Conservation (phyloP, 1,140 invertebrate species). For the Diprion similis region DNA sequence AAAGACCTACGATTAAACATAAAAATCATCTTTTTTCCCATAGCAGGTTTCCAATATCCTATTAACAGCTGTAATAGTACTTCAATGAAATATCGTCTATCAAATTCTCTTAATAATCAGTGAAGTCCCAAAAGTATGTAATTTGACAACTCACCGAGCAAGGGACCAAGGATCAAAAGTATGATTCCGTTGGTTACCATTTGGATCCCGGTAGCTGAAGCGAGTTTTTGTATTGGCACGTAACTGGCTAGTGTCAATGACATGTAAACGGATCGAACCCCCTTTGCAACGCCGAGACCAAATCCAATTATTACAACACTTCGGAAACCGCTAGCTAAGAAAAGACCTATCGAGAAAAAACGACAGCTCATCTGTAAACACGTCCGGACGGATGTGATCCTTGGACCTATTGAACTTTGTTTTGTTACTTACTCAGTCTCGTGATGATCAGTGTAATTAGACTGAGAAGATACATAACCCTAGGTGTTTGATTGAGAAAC, state of each 20-base stretch:
- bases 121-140: conserved; percentile 13
- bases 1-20: conserved; percentile 45
- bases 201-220: conserved; percentile 70
- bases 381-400: neutral
- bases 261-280: conserved; percentile 73
- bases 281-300: conserved; percentile 71
- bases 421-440: conserved; percentile 66
- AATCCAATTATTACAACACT: conserved; percentile 33
- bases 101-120: conserved; percentile 8
- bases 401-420: neutral
- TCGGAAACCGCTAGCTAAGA: conserved; percentile 53
- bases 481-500: conserved; percentile 69
- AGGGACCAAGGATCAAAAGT: conserved; percentile 66
- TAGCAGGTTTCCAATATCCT: too few relatives aligned
- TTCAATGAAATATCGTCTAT: conserved; percentile 21
- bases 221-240: conserved; percentile 67
- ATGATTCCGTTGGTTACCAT: conserved; percentile 69
- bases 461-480: conserved; percentile 72
- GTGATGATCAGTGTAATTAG: conserved; percentile 69
- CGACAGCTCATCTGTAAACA: conserved; percentile 13
- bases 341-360: conserved; percentile 54
- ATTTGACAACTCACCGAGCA: conserved; percentile 63
- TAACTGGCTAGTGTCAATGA: conserved; percentile 72
- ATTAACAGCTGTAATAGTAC: too few relatives aligned
- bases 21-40: neutral